phyloP scores from a whole-genome alignment of 2,113 vertebrate genomes.

The Chaetodon trifascialis region DNA sequence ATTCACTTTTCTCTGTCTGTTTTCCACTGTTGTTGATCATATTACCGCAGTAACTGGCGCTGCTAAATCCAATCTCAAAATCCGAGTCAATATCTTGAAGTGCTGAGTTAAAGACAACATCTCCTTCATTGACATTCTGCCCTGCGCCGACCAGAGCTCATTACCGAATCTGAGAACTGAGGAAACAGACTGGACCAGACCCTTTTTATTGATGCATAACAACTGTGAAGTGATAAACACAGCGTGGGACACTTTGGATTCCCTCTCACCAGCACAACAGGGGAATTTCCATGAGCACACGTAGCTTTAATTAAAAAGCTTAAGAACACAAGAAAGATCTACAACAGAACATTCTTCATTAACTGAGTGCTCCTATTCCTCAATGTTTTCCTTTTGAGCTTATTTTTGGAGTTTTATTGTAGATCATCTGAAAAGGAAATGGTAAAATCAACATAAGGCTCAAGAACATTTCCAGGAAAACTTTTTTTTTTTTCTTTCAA shows the following conservation, averaged over 20 bases:
- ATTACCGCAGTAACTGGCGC: background rate
- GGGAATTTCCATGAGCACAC: background rate
- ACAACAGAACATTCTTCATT: background rate
- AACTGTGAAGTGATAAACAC: conserved; percentile 12
- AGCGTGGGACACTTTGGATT: conserved; percentile 11
- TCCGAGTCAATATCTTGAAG: background rate
- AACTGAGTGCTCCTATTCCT: background rate
- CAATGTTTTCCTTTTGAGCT: background rate
- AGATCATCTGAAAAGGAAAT: background rate
- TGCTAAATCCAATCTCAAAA: conserved; percentile 1
- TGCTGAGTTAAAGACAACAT: background rate
- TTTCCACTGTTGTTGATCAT: background rate
- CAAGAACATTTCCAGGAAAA: background rate
- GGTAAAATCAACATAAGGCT: background rate
- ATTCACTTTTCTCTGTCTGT: background rate
- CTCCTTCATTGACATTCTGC: background rate
- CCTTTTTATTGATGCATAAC: conserved; percentile 33
- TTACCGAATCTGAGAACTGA: background rate
- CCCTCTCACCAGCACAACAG: background rate
- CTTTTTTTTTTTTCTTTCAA: background rate
- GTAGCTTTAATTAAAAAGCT: conserved; percentile 15
- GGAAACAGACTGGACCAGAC: conserved; percentile 13
- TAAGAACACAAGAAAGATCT: background rate
- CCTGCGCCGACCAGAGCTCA: background rate
- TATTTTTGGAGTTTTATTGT: background rate